Conservation (phyloP, 1,140 invertebrate species). For the Cydia pomonella region DNA sequence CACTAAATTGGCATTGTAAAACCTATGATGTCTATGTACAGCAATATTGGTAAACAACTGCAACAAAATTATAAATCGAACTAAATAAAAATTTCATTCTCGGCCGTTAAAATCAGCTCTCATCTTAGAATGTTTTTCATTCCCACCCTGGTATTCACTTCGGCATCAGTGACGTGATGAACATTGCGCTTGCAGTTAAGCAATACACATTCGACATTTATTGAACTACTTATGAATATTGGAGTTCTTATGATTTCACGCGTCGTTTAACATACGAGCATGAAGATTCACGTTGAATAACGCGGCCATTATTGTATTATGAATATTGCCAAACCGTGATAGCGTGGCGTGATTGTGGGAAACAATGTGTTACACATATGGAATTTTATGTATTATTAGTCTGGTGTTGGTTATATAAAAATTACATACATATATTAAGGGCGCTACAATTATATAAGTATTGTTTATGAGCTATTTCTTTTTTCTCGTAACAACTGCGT, state of each 20-base stretch:
- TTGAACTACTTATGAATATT: constrained; percentile 33
- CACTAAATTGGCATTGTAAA: too few species aligned
- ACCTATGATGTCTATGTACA: too few species aligned
- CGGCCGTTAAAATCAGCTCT: too few species aligned
- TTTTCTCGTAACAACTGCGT: neutral
- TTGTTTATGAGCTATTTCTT: neutral
- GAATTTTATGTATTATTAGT: neutral
- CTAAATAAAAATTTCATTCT: too few species aligned
- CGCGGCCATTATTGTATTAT: constrained; percentile 14
- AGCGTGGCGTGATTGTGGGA: constrained; percentile 31
- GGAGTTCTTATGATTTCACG: constrained; percentile 26
- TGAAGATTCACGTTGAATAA: constrained; percentile 11
- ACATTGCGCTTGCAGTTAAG: constrained; percentile 21
- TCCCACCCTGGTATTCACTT: neutral
- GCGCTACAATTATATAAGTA: neutral
- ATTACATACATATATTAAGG: neutral
- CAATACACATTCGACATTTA: constrained; percentile 32
- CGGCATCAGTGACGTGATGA: neutral
- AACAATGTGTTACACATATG: constrained; percentile 19
- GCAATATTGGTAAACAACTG: too few species aligned
- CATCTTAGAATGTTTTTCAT: neutral
- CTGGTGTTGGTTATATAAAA: neutral
- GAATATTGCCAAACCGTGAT: constrained; percentile 21
- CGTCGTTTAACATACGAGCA: constrained; percentile 19
- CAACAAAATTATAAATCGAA: too few species aligned